Conservation (phyloP, 2,113 vertebrate species). For the Cepphus grylle region DNA sequence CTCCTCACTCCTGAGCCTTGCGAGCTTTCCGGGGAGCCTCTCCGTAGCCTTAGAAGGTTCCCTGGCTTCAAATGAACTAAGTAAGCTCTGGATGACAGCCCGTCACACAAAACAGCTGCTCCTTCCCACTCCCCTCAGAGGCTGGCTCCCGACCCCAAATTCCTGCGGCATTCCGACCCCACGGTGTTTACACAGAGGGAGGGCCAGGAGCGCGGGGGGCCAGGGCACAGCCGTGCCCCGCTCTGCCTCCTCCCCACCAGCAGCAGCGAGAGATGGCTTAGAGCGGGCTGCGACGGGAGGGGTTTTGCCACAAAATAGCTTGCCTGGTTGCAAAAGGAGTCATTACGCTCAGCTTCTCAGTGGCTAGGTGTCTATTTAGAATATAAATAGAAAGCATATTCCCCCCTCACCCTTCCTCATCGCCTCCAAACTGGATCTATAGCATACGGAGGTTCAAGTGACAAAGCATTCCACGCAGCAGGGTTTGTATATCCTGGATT, state of each 20-base stretch:
- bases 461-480: neutral
- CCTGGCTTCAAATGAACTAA: neutral
- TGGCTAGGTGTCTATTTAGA: neutral
- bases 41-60: slow-evolving; percentile 20
- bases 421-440: neutral
- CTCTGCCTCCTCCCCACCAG: neutral
- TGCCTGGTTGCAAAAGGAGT: neutral
- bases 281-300: fast-evolving
- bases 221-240: neutral
- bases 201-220: neutral
- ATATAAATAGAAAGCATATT: neutral
- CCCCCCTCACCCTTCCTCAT: neutral
- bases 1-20: neutral
- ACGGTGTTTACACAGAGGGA: neutral
- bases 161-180: neutral
- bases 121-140: neutral
- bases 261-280: neutral
- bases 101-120: slow-evolving; percentile 19
- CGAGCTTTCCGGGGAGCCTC: neutral
- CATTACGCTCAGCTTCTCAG: neutral
- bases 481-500: slow-evolving; percentile 18
- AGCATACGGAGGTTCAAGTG: slow-evolving; percentile 7
- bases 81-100: slow-evolving; percentile 9
- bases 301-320: neutral
- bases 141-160: slow-evolving; percentile 13